Conservation (phyloP, 2,797 vertebrate species). For the Sparus aurata region DNA sequence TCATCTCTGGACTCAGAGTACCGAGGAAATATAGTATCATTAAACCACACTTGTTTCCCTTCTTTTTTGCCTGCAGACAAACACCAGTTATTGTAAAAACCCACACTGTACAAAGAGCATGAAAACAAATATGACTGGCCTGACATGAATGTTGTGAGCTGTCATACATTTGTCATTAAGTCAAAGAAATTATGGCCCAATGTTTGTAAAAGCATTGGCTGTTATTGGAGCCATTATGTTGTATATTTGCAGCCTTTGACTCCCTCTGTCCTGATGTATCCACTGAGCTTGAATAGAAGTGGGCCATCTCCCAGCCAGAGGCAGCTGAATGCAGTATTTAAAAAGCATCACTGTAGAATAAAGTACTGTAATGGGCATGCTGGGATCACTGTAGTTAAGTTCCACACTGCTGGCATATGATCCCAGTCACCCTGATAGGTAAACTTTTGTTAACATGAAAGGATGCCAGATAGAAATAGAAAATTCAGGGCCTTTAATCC, state of each 20-base stretch:
- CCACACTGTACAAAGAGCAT: background rate
- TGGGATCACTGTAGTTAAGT: conserved; percentile 36
- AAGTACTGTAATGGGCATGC: conserved; percentile 22
- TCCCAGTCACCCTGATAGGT: conserved; percentile 5
- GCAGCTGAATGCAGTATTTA: conserved; percentile 37
- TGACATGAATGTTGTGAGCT: background rate
- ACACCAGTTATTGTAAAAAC: background rate
- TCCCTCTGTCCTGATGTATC: background rate
- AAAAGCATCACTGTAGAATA: conserved; percentile 35
- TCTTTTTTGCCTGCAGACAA: background rate
- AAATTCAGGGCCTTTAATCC: background rate
- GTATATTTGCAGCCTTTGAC: conserved; percentile 4
- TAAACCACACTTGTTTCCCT: background rate
- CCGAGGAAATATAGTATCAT: background rate
- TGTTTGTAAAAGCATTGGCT: background rate
- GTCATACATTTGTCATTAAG: background rate
- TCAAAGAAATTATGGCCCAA: background rate
- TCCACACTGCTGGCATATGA: conserved; percentile 14
- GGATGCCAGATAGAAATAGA: background rate
- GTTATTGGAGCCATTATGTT: background rate
- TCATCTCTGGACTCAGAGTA: conserved; percentile 15
- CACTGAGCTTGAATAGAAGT: conserved; percentile 26
- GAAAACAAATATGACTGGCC: background rate
- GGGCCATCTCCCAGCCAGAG: conserved; percentile 40
- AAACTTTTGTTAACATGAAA: conserved; percentile 16